Evolutionary conservation across 2,888 invertebrate species (phyloP), one percentile per base, ranked within the genome.

Genomic region (Tortricodes alternella): DNA sequence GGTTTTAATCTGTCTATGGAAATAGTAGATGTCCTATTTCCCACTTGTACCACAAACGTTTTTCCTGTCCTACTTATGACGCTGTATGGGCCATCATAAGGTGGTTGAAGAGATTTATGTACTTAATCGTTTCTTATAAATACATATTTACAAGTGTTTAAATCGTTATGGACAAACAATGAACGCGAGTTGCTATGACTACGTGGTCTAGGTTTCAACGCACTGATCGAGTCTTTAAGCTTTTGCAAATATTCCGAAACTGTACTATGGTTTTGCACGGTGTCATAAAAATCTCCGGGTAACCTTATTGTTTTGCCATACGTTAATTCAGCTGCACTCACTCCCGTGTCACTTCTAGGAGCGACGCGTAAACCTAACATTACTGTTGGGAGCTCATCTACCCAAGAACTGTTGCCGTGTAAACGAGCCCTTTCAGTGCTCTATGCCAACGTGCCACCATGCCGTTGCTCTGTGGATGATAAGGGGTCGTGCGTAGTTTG

Each of bases 1-100:
- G 43, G 43, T 29, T 43, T 29, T n/a, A 43, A 5, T 2, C 27
- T 27, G n/a, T 43, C 43, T 27, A 43, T 43, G n/a, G 43, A 43
- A 3, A 43, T 11, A 1, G 9, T 3, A 9, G 24, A 2, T 27
- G 8, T 9, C 2, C 24, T 27, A 27, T 27, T 3, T 2, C 24
- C 24, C 3, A 27, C 3, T 15, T 9, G 13, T 3, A 43, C 4
- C 13, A 15, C 9, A 4, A 24, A 43, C 8, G 27, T 27, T 11
- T 43, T 43, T 15, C 9, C 27, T 43, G 9, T 27, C 27, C 41
- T 43, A 1, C 16, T 27, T 16, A 43, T 16, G 15, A 43, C 41
- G 9, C 23, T 43, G 21, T 27, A 43, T 2, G 27, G 27, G 11
- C 24, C 41, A 7, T 43, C 27, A 27, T 43, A 24, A 27, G 41